Base-by-base conservation (phyloP, 2,797 vertebrate species). In the Clamator glandarius region DNA sequence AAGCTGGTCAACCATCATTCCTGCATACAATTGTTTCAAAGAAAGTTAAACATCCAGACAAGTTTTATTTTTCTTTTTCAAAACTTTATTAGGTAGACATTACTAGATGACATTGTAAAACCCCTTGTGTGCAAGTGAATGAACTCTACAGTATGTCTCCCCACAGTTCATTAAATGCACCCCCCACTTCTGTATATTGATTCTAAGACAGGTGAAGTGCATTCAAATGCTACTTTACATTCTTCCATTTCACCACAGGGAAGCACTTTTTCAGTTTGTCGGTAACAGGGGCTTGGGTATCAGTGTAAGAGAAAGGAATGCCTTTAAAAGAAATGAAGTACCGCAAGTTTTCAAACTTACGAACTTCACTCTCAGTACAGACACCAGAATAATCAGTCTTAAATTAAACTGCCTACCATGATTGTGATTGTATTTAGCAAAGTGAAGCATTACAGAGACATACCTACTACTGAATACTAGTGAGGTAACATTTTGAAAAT, bases 401-500 rank as follows among this genome's bases (percentile, higher is more conserved):
- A 94, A 89, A 87, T 93, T 93, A 87, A 93, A 95, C 86, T 61
- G 92, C 84, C 92, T 96, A 95, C 93, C 58, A 80, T 61, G 64
- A 89, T 16, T 11, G 8, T 92, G 62, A 95, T 28, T 93, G 92
- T 75, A 82, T 93, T 96, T 95, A 93, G 72, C 82, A 87, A 96
- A 95, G 90, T 94, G 92, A 83, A 96, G 90, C 82, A 89, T 84
- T 93, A 95, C 73, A 92, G 31, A 88, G 84, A 95, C 76, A 92
- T 46, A 89, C 24, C 82, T 91, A 93, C 84, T 90, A 95, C 84
- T 89, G 85, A 96, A 93, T 75, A 97, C 91, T 93, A 94, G 96
- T 96, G 97, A 98, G 97, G 97, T 97, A 98, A 97, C 75, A 93
- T 96, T 94, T 96, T 88, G 77, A 92, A 97, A 97, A 96, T 91